Evolutionary conservation across 1,140 invertebrate species (phyloP).

Genomic region (Drosophila repleta): DNA sequence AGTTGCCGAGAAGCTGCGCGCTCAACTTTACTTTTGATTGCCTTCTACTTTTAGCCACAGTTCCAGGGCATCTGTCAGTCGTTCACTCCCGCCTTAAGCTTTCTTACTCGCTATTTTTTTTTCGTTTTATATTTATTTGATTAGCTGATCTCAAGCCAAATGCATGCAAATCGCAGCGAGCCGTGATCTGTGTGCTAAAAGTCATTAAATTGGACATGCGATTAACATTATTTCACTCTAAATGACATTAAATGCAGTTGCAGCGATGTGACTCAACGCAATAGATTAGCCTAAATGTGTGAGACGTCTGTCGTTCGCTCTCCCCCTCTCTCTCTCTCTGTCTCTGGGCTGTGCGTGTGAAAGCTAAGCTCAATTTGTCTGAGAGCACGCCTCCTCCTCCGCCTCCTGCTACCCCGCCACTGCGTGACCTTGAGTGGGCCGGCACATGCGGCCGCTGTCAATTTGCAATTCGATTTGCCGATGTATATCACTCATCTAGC

Average conservation of each 20-base stretch:
- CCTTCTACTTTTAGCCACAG: too few species aligned
- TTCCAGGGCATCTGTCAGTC: not conserved
- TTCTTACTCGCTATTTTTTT: not conserved
- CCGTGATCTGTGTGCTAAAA: constrained; percentile 56
- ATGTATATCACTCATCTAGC: constrained; percentile 48
- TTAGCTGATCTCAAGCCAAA: constrained; percentile 43
- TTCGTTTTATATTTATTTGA: constrained; percentile 38
- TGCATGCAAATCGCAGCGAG: constrained; percentile 48
- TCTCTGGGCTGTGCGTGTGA: constrained; percentile 4
- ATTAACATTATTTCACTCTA: constrained; percentile 72
- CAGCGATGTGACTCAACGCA: constrained; percentile 30
- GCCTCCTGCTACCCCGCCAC: too few species aligned
- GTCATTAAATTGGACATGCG: constrained; percentile 75
- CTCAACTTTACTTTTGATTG: too few species aligned
- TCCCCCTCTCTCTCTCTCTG: too few species aligned
- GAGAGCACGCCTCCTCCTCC: not conserved
- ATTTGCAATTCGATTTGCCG: constrained; percentile 66
- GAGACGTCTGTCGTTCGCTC: not conserved
- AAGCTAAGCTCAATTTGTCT: constrained; percentile 10
- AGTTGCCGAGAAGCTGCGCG: too few species aligned
- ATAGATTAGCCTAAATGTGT: constrained; percentile 51
- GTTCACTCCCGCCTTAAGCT: not conserved
- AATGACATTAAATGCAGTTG: constrained; percentile 65
- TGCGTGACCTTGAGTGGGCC: not conserved
- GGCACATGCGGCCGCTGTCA: constrained; percentile 17